A percentile compares a stretch with the other conserved stretches of the same genome.
phyloP scores from a whole-genome alignment of 2,888 invertebrate genomes.

The Hedya salicella region DNA sequence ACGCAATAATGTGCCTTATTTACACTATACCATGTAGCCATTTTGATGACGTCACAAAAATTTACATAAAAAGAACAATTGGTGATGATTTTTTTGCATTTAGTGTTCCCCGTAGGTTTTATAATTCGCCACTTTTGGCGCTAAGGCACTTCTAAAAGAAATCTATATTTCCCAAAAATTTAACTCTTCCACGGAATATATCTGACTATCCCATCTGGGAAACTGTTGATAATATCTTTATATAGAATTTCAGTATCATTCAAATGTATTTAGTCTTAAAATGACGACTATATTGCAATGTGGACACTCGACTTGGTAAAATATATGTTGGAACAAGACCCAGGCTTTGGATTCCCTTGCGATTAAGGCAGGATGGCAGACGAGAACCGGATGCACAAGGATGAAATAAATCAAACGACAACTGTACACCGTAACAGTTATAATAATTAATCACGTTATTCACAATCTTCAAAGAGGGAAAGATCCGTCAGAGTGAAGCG shows the following conservation, averaged over 20 bases:
- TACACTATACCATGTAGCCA: constrained; percentile 41
- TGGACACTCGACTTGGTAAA: not conserved
- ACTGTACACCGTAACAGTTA: too few relatives aligned
- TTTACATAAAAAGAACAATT: constrained; percentile 40
- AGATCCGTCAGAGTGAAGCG: too few relatives aligned
- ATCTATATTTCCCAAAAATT: constrained; percentile 2
- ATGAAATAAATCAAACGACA: too few relatives aligned
- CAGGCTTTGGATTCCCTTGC: too few relatives aligned
- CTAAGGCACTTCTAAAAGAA: constrained; percentile 24
- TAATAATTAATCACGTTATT: too few relatives aligned
- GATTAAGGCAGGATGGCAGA: too few relatives aligned
- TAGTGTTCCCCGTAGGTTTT: constrained; percentile 46
- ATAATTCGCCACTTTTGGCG: constrained; percentile 34
- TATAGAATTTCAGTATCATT: constrained; percentile 12
- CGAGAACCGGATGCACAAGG: too few relatives aligned
- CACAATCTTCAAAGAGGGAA: too few relatives aligned
- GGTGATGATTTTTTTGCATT: constrained; percentile 55
- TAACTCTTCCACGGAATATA: not conserved
- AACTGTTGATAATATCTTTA: constrained; percentile 7
- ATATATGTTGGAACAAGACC: too few relatives aligned
- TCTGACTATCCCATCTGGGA: not conserved
- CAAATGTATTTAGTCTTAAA: constrained; percentile 17
- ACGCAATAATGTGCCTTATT: constrained; percentile 71
- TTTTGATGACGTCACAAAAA: constrained; percentile 47
- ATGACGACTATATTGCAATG: constrained; percentile 18